These are phyloP conservation scores for Mellilla xanthometata DNA, from an alignment of 2,888 invertebrate species.

Conservation along the genomic window DNA sequence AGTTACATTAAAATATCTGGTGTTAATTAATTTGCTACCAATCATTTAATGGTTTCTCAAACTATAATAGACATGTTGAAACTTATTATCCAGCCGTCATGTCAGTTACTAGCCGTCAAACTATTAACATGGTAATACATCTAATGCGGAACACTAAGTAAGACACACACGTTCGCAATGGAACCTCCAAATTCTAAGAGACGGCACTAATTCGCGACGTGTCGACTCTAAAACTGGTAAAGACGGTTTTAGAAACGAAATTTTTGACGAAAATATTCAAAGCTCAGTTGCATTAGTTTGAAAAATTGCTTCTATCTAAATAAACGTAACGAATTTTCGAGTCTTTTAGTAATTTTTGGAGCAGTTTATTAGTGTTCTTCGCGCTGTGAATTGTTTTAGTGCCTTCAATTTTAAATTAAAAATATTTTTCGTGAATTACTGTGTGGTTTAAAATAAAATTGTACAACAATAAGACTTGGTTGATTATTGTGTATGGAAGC, in stretches of 20 bases:
- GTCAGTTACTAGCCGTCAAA: constrained; percentile 38
- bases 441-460: too few relatives aligned
- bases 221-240: constrained; percentile 3
- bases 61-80: constrained; percentile 26
- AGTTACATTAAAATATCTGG: too few relatives aligned
- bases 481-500: too few relatives aligned
- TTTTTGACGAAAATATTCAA: constrained; percentile 3
- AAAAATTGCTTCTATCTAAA: too few relatives aligned
- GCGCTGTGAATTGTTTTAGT: too few relatives aligned
- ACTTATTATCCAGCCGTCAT: constrained; percentile 34
- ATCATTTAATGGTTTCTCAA: constrained; percentile 1
- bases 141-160: constrained; percentile 28
- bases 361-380: too few relatives aligned
- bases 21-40: too few relatives aligned
- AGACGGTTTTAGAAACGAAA: constrained; percentile 2
- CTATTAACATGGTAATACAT: constrained; percentile 38
- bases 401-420: too few relatives aligned
- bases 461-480: too few relatives aligned
- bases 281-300: constrained; percentile 7
- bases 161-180: constrained; percentile 18
- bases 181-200: constrained; percentile 37
- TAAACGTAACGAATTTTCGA: too few relatives aligned
- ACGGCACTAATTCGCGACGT: constrained; percentile 28
- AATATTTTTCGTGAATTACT: too few relatives aligned
- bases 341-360: too few relatives aligned